A percentile compares a stretch with the other conserved stretches of the same genome.
phyloP scores from a whole-genome alignment of 2,797 vertebrate genomes.

The Sternotherus odoratus region DNA sequence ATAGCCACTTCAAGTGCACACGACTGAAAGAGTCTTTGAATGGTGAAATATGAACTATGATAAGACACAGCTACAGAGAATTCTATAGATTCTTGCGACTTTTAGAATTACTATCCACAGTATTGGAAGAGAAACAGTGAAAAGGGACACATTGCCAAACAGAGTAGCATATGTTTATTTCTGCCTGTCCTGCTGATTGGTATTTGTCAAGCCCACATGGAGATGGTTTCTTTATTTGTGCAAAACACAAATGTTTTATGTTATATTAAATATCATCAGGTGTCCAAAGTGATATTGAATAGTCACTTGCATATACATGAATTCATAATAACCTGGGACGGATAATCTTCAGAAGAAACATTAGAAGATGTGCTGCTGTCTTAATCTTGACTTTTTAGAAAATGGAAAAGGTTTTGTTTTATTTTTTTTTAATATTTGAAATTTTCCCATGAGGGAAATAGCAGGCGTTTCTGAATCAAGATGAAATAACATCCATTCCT shows the following conservation, averaged over 20 bases:
- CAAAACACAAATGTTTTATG: constrained; percentile 22
- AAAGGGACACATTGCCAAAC: constrained; percentile 46
- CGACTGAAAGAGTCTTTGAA: neutral
- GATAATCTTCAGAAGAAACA: neutral
- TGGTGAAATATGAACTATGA: neutral
- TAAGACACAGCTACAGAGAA: neutral
- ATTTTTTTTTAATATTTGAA: neutral
- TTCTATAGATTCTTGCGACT: neutral
- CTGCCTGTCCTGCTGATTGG: constrained; percentile 48
- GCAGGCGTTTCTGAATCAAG: constrained; percentile 9
- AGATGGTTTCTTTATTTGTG: constrained; percentile 11
- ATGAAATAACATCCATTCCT: neutral
- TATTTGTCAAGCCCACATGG: constrained; percentile 46
- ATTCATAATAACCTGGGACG: neutral
- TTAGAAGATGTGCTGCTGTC: neutral
- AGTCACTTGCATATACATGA: neutral
- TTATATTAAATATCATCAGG: constrained; percentile 28
- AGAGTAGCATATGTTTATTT: constrained; percentile 35
- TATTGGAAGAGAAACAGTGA: neutral
- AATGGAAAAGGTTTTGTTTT: neutral
- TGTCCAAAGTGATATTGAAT: neutral
- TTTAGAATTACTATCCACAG: neutral
- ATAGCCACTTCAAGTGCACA: neutral
- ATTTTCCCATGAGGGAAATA: constrained; percentile 21
- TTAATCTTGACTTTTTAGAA: neutral